phyloP scores from a whole-genome alignment of 2,113 vertebrate species.

The Amblyornis subalaris region DNA sequence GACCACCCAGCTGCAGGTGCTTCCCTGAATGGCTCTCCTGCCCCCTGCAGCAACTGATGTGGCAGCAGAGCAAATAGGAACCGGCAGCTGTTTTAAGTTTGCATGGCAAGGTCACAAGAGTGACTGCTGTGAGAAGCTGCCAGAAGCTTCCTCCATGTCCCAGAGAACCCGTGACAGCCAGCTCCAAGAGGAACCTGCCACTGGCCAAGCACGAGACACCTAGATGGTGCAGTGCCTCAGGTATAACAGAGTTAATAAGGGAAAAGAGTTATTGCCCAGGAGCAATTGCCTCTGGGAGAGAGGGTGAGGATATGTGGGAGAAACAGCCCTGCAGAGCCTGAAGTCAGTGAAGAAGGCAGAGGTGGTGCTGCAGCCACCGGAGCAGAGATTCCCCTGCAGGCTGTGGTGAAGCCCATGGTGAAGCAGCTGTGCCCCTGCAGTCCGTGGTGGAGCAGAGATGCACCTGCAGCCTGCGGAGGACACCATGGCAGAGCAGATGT shows the following conservation, averaged over 20 bases:
- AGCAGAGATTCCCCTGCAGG: not conserved
- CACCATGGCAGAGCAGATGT: not conserved
- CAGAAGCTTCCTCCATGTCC: not conserved
- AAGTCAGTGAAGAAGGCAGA: not conserved
- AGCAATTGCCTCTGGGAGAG: not conserved
- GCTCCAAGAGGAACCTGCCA: not conserved
- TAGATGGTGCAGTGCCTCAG: not conserved
- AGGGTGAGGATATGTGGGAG: not conserved
- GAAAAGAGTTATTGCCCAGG: not conserved
- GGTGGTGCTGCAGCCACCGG: not conserved
- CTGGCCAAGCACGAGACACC: not conserved
- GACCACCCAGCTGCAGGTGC: not conserved
- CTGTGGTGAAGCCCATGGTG: not conserved
- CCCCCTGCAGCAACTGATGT: accelerated
- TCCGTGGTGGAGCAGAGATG: not conserved
- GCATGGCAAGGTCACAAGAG: not conserved
- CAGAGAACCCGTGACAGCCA: not conserved
- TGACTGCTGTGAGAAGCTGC: not conserved
- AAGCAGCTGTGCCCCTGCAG: not conserved
- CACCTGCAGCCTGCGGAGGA: not conserved
- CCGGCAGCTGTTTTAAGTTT: not conserved
- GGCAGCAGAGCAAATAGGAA: not conserved
- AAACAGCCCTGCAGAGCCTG: not conserved
- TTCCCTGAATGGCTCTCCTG: not conserved
- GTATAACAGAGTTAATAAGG: too few species aligned